Conservation (phyloP, 2,113 vertebrate species). For the Albula glossodonta region DNA sequence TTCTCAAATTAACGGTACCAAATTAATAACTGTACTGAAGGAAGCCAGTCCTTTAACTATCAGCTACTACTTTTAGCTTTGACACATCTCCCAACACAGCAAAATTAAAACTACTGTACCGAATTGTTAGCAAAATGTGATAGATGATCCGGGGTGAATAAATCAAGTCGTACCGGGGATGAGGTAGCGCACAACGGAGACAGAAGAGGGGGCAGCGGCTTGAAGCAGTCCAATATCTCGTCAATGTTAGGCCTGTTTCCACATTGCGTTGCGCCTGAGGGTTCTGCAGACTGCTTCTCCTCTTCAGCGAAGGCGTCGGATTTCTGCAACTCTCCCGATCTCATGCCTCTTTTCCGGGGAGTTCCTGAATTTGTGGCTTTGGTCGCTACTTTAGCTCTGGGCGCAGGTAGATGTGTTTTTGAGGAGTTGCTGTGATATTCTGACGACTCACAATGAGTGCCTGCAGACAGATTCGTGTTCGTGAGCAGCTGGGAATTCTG, state of each 20-base stretch:
- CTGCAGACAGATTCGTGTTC: not conserved
- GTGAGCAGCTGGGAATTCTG: not conserved
- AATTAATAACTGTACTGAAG: not conserved
- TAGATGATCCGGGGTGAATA: too few species aligned
- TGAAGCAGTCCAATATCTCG: constrained; percentile 65
- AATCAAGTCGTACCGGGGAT: constrained; percentile 49
- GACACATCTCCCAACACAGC: not conserved
- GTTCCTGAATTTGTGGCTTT: not conserved
- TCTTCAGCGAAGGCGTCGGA: not conserved
- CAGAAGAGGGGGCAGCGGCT: constrained; percentile 75
- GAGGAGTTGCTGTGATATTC: not conserved
- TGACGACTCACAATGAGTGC: not conserved
- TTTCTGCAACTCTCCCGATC: not conserved
- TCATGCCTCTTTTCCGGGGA: not conserved
- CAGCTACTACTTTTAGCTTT: not conserved
- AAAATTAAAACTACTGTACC: too few species aligned
- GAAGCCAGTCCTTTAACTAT: not conserved
- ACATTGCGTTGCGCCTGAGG: not conserved
- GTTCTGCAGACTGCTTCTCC: not conserved
- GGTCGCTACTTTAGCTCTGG: not conserved
- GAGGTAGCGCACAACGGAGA: constrained; percentile 77
- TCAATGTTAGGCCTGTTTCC: not conserved
- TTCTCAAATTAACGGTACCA: too few species aligned
- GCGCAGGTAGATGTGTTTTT: not conserved
- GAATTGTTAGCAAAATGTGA: too few species aligned